Conservation (phyloP, 2,888 invertebrate genomes). For the Oasisia sp. region DNA sequence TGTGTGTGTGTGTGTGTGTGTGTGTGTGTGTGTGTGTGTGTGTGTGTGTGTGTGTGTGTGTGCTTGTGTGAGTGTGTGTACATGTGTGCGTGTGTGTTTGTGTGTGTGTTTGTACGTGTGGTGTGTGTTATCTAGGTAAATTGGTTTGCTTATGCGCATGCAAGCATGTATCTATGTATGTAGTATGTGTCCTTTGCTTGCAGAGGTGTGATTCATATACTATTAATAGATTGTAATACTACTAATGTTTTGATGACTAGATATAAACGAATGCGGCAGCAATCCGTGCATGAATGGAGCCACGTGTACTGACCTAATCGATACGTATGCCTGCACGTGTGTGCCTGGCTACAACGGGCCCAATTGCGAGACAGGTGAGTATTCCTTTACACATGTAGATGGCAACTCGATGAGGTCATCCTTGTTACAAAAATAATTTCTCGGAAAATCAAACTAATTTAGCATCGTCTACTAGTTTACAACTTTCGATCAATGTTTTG, state of each 20-base stretch:
- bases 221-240: neutral
- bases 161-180: no score
- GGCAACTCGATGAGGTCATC: neutral
- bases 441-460: neutral
- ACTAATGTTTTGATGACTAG: neutral
- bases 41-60: no score
- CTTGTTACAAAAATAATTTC: neutral
- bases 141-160: no score
- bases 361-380: constrained; percentile 8
- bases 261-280: constrained; percentile 23
- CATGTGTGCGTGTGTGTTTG: no score
- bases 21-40: no score
- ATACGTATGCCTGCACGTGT: neutral
- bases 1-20: no score
- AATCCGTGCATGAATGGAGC: constrained; percentile 1
- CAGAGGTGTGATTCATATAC: no score
- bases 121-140: no score
- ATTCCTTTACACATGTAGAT: neutral
- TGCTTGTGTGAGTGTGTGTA: no score
- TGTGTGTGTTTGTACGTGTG: no score
- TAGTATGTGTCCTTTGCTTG: no score
- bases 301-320: neutral
- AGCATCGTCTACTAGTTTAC: neutral
- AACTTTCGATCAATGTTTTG: neutral
- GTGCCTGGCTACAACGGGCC: neutral